phyloP scores from a whole-genome alignment of 2,797 vertebrate genomes.

The Hirundo rustica region DNA sequence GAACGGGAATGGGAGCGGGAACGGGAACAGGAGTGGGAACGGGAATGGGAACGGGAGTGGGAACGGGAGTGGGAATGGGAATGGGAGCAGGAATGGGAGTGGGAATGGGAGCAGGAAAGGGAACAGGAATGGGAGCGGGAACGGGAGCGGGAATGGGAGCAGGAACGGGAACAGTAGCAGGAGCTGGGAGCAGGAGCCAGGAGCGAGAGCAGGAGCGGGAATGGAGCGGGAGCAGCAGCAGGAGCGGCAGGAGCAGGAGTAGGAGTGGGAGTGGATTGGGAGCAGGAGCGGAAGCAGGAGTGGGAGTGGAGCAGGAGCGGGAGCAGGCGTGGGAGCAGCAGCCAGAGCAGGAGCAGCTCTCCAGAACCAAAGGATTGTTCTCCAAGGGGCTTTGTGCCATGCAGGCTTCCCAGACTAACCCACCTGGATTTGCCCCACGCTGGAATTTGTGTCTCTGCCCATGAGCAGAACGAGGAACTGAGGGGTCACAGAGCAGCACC shows the following conservation, averaged over 20 bases:
- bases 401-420: background rate
- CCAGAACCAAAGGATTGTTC: background rate
- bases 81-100: too few species aligned
- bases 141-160: accelerated
- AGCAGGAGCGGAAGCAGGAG: too few species aligned
- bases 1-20: accelerated
- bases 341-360: background rate
- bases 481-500: background rate
- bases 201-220: accelerated
- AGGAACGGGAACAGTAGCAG: background rate
- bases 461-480: background rate
- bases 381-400: background rate
- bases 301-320: accelerated
- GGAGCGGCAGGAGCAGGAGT: background rate
- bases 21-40: background rate
- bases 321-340: background rate
- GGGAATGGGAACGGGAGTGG: accelerated
- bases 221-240: accelerated
- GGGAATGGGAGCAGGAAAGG: accelerated
- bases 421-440: background rate
- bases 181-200: accelerated
- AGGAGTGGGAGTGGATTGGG: too few species aligned
- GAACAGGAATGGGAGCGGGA: too few species aligned
- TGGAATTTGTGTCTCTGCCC: background rate
- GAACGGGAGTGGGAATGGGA: too few species aligned